Evolutionary conservation across 2,113 vertebrate genomes (phyloP).

Genomic region (Bubo blakistoni): DNA sequence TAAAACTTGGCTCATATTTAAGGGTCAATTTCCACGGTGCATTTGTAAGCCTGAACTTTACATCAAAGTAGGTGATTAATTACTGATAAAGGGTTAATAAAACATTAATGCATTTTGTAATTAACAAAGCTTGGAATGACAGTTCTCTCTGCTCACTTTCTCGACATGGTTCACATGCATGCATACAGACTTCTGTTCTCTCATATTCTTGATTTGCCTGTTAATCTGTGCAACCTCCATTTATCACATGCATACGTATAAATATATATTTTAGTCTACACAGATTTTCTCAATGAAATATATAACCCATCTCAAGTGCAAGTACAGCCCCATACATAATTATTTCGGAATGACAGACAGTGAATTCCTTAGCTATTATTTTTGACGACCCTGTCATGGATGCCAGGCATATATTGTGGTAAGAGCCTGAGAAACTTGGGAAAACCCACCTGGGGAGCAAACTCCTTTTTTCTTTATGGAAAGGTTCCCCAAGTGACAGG

Average conservation of each 20-base stretch:
- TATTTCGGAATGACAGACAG: constrained; percentile 80
- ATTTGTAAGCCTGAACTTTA: constrained; percentile 84
- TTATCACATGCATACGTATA: constrained; percentile 11
- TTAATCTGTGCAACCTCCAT: constrained; percentile 55
- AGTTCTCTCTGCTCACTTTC: neutral
- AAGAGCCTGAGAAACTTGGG: constrained; percentile 70
- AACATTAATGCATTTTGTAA: constrained; percentile 84
- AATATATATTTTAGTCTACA: constrained; percentile 62
- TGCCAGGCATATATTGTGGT: constrained; percentile 71
- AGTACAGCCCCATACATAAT: constrained; percentile 75
- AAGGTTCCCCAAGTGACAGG: constrained; percentile 77
- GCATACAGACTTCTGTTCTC: neutral
- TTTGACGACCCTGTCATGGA: constrained; percentile 80
- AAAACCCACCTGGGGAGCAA: constrained; percentile 77
- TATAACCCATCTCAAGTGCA: constrained; percentile 64
- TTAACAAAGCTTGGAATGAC: constrained; percentile 75
- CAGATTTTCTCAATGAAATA: constrained; percentile 76
- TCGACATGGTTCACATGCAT: neutral
- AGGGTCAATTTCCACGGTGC: constrained; percentile 66
- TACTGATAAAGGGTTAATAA: constrained; percentile 88
- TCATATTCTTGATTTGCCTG: constrained; percentile 46
- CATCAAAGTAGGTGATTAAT: constrained; percentile 86
- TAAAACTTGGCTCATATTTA: constrained; percentile 42
- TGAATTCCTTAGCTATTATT: constrained; percentile 80
- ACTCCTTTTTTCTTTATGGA: constrained; percentile 73